Evolutionary conservation across 23 tunicate genomes (phyloP).

Genomic region (Corella eumyota): DNA sequence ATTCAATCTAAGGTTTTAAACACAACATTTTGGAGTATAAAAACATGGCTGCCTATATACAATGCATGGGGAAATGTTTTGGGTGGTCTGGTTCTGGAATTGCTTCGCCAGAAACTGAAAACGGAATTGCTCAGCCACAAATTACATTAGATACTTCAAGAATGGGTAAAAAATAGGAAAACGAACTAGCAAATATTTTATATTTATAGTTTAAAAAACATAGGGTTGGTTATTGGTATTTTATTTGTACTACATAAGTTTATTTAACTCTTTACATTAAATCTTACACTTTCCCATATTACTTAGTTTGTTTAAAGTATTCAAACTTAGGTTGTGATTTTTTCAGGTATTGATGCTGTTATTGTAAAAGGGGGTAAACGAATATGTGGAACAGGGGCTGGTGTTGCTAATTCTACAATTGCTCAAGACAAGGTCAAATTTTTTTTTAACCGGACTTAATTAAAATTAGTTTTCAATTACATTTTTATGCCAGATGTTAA

Average conservation of each 20-base stretch:
- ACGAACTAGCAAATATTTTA: not conserved
- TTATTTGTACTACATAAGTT: no score
- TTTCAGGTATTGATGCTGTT: constrained; percentile 73
- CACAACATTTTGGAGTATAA: no score
- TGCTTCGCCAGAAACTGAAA: constrained; percentile 1
- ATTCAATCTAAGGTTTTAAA: no score
- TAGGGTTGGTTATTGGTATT: no score
- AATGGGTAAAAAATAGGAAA: constrained; percentile 33
- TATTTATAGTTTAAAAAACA: not conserved
- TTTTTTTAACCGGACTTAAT: not conserved
- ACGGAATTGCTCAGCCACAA: constrained; percentile 6
- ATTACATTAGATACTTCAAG: constrained; percentile 37
- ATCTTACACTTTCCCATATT: no score
- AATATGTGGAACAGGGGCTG: constrained; percentile 91
- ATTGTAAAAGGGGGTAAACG: constrained; percentile 91
- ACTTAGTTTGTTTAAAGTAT: no score
- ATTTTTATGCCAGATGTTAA: no score
- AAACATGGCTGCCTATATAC: not conserved
- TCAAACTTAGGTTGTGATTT: no score
- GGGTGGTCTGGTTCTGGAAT: constrained; percentile 45
- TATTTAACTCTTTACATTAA: no score
- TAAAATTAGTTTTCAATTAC: constrained; percentile 2
- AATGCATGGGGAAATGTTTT: constrained; percentile 57
- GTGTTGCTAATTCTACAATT: constrained; percentile 60
- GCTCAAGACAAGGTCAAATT: constrained; percentile 73